These are phyloP conservation scores for Lepetodrilus schrolli DNA, from an alignment of 2,888 invertebrate genomes.

Conservation along the genomic window DNA sequence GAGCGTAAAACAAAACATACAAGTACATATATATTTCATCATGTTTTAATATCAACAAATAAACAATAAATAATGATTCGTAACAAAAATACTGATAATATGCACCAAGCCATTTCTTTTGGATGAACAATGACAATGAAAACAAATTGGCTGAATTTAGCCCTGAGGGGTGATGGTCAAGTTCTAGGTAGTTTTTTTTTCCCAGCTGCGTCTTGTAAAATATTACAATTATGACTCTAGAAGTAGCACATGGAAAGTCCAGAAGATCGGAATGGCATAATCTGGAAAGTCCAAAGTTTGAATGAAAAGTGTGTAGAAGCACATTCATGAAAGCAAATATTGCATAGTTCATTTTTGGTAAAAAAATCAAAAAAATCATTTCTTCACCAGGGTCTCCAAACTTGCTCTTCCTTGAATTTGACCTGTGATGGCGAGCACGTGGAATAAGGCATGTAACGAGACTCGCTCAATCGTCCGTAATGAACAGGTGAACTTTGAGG, in stretches of 20 bases:
- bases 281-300: constrained; percentile 33
- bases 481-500: not conserved
- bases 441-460: not conserved
- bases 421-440: constrained; percentile 28
- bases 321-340: not conserved
- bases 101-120: constrained; percentile 7
- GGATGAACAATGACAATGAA: not conserved
- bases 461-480: not conserved
- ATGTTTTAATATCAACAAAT: constrained; percentile 2
- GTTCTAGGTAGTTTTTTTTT: too few species aligned
- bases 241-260: not conserved
- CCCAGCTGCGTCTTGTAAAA: too few species aligned
- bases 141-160: not conserved
- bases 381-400: constrained; percentile 60
- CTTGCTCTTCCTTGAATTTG: constrained; percentile 51
- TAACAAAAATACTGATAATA: constrained; percentile 15
- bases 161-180: too few species aligned
- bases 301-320: not conserved
- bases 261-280: not conserved
- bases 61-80: constrained; percentile 17
- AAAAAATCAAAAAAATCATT: not conserved
- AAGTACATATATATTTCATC: too few species aligned
- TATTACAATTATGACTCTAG: too few species aligned
- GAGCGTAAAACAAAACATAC: too few species aligned
- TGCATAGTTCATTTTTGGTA: not conserved